These are phyloP conservation scores for Volucella inanis DNA, from an alignment of 2,888 invertebrate genomes.

Conservation along the genomic window DNA sequence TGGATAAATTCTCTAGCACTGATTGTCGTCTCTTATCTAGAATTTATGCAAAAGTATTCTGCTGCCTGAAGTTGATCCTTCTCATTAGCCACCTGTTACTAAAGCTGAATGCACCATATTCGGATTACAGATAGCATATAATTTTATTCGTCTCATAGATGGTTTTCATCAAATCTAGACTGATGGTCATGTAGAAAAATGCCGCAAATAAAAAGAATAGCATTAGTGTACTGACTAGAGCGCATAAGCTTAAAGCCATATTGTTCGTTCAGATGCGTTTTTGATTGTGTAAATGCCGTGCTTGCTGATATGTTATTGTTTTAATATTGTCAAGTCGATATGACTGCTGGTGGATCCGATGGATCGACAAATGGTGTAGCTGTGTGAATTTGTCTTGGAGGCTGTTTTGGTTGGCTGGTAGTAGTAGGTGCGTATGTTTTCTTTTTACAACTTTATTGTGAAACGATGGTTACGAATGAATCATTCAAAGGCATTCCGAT, in stretches of 20 bases:
- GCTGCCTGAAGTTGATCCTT: slow-evolving; percentile 86
- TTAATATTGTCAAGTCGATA: slow-evolving; percentile 64
- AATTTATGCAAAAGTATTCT: slow-evolving; percentile 78
- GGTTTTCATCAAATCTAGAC: slow-evolving; percentile 80
- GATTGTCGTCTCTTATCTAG: slow-evolving; percentile 85
- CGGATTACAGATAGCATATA: slow-evolving; percentile 85
- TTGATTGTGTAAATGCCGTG: slow-evolving; percentile 75
- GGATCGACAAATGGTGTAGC: slow-evolving; percentile 59
- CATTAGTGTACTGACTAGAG: slow-evolving; percentile 85
- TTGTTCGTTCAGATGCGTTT: slow-evolving; percentile 76
- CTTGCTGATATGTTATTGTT: slow-evolving; percentile 76
- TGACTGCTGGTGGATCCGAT: slow-evolving; percentile 71
- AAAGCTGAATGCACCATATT: slow-evolving; percentile 81
- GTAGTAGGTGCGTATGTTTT: too few species aligned
- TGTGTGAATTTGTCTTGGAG: slow-evolving; percentile 64
- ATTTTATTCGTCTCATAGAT: slow-evolving; percentile 83
- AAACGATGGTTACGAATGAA: too few species aligned
- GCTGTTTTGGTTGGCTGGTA: slow-evolving; percentile 50
- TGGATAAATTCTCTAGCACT: slow-evolving; percentile 87
- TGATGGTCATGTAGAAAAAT: slow-evolving; percentile 87
- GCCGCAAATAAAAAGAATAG: slow-evolving; percentile 87
- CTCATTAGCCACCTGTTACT: slow-evolving; percentile 81
- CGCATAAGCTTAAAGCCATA: slow-evolving; percentile 84
- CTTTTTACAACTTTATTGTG: too few species aligned
- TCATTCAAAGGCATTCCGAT: too few species aligned